Evolutionary conservation across 2,888 invertebrate genomes (phyloP).

Genomic region (Rapana venosa): DNA sequence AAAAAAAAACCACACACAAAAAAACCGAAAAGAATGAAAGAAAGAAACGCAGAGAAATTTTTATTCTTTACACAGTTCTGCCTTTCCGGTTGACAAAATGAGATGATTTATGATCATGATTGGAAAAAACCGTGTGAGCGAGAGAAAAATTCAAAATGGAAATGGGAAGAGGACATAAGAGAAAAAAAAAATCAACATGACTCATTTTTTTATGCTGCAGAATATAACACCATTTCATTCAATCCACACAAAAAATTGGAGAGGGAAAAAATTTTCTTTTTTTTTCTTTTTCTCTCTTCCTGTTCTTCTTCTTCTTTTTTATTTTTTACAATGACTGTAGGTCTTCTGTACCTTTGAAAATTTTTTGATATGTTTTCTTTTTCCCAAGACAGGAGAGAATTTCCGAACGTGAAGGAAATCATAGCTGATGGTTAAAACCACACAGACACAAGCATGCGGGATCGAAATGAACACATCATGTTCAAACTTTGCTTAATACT

Average conservation of each 20-base stretch:
- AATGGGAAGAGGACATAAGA: neutral
- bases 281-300: neutral
- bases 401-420: neutral
- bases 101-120: neutral
- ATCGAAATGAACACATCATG: neutral
- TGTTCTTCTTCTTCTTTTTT: neutral
- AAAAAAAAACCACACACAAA: neutral
- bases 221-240: conserved; percentile 15
- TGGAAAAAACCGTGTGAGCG: neutral
- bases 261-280: neutral
- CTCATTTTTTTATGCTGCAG: neutral
- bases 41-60: neutral
- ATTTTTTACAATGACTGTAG: neutral
- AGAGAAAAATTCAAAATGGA: neutral
- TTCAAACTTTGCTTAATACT: conserved; percentile 13
- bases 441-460: neutral
- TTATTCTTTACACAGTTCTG: neutral
- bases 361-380: conserved; percentile 40
- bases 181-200: conserved; percentile 5
- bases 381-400: neutral
- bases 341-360: conserved; percentile 23
- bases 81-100: neutral
- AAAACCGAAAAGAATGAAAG: neutral
- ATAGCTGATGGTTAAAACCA: neutral
- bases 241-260: neutral